Conservation (phyloP, 2,113 vertebrate species). For the Octodon degus region DNA sequence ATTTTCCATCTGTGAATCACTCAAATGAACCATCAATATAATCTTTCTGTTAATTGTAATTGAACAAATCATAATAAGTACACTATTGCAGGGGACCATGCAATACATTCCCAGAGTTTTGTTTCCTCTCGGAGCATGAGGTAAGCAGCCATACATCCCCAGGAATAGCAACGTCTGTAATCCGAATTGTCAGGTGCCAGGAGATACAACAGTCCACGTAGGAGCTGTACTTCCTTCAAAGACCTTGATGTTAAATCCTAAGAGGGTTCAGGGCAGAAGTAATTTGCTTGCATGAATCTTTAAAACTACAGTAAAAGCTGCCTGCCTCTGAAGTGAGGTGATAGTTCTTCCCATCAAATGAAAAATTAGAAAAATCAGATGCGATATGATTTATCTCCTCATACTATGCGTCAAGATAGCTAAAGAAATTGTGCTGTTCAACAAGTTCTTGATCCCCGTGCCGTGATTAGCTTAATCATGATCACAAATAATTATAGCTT, state of each 20-base stretch:
- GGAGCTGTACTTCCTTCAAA: background rate
- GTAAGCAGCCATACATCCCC: background rate
- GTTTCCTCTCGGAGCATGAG: background rate
- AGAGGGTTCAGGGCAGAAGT: background rate
- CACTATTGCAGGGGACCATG: background rate
- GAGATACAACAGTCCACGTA: background rate
- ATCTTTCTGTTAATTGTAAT: background rate
- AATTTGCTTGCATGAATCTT: background rate
- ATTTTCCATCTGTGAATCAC: slow-evolving; percentile 4
- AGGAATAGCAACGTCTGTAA: background rate
- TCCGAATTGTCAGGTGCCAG: slow-evolving; percentile 7
- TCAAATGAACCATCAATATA: background rate
- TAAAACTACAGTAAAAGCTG: slow-evolving; percentile 16
- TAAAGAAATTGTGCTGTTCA: background rate
- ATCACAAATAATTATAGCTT: slow-evolving; percentile 60
- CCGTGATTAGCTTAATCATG: slow-evolving; percentile 30
- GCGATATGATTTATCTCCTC: slow-evolving; percentile 15
- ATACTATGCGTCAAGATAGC: background rate
- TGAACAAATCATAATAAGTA: background rate
- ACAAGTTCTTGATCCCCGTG: background rate
- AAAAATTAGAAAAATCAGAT: slow-evolving; percentile 4
- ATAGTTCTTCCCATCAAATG: slow-evolving; percentile 52
- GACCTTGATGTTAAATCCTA: background rate
- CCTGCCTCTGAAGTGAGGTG: background rate
- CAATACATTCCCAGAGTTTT: background rate